phyloP scores from a whole-genome alignment of 2,113 vertebrate genomes.

The Ceyx margarethae region DNA sequence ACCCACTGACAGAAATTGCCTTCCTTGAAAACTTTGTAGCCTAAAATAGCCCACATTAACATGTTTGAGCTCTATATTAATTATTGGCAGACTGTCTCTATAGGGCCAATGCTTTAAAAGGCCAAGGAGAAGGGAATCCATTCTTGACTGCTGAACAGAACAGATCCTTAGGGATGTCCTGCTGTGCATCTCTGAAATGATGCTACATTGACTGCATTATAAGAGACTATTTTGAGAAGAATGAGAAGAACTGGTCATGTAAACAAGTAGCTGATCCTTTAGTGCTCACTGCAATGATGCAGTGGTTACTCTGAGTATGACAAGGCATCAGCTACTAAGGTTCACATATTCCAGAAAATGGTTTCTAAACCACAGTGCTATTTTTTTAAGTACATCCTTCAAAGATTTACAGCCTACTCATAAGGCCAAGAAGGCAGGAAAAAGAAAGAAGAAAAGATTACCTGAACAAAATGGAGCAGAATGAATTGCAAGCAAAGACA shows the following conservation, averaged over 20 bases:
- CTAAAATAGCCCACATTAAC: background rate
- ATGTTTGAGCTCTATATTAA: background rate
- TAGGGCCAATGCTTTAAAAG: background rate
- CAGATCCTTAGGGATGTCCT: background rate
- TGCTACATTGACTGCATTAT: background rate
- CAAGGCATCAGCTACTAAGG: background rate
- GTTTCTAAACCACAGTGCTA: background rate
- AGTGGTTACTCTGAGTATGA: background rate
- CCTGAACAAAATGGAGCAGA: background rate
- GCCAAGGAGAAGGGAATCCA: background rate
- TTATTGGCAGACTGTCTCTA: background rate
- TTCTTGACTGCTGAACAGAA: background rate
- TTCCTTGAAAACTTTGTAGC: background rate
- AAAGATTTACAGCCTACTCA: background rate
- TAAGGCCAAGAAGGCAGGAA: background rate
- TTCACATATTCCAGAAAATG: background rate
- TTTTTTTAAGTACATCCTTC: background rate
- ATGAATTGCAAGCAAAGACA: background rate
- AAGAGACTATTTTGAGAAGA: background rate
- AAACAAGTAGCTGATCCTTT: background rate
- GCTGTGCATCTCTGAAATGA: background rate
- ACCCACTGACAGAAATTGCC: background rate
- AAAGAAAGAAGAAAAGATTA: background rate
- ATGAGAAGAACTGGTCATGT: background rate
- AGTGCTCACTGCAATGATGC: background rate